Evolutionary conservation across 2,888 invertebrate species (phyloP).

Genomic region (Aradus depressus): DNA sequence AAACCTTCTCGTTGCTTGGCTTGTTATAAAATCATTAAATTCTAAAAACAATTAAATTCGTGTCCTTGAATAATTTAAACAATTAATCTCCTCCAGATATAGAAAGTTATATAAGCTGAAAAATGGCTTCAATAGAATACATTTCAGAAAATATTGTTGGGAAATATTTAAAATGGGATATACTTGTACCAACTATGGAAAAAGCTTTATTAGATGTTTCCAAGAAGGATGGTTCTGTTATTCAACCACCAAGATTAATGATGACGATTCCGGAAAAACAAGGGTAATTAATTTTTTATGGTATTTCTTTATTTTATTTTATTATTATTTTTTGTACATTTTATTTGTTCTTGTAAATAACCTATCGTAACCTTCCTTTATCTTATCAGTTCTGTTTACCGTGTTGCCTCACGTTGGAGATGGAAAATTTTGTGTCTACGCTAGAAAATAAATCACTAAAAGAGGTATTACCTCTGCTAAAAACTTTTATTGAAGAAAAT

Average conservation of each 20-base stretch:
- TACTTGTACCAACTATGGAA: slow-evolving; percentile 29
- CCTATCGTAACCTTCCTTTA: too few species aligned
- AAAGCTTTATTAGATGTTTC: slow-evolving; percentile 27
- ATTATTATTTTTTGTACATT: too few species aligned
- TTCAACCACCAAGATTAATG: slow-evolving; percentile 28
- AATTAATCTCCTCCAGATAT: too few species aligned
- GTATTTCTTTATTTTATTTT: not conserved
- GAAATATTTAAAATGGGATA: slow-evolving; percentile 26
- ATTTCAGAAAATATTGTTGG: slow-evolving; percentile 26
- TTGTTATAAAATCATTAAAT: too few species aligned
- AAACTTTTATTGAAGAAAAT: slow-evolving; percentile 4
- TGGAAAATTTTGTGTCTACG: slow-evolving; percentile 2
- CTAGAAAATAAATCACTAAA: slow-evolving; percentile 6
- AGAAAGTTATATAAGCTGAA: too few species aligned
- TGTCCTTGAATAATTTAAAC: too few species aligned
- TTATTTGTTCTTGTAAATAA: too few species aligned
- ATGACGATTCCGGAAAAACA: slow-evolving; percentile 27
- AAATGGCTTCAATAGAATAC: slow-evolving; percentile 10
- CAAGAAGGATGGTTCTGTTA: slow-evolving; percentile 18
- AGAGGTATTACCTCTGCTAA: not conserved
- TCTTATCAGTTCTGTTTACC: too few species aligned
- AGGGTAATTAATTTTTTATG: slow-evolving; percentile 16
- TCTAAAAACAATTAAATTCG: too few species aligned
- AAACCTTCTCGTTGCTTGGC: too few species aligned
- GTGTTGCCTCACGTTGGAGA: not conserved